Conservation (phyloP, 2,797 vertebrate genomes). For the Sebastolobus alascanus region DNA sequence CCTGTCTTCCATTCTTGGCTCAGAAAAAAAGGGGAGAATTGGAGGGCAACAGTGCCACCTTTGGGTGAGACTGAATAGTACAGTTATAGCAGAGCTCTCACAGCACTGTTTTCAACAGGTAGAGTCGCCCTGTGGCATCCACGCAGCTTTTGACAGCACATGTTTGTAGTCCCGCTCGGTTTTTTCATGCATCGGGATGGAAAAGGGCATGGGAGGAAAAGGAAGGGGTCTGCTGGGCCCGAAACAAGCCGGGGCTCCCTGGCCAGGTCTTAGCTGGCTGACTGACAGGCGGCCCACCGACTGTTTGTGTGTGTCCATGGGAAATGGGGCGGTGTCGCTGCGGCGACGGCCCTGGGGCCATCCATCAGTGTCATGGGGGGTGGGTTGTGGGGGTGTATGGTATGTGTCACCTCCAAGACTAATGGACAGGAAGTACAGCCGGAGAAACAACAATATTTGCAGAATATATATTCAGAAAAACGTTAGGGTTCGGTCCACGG, state of each 20-base stretch:
- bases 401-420: constrained; percentile 87
- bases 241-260: constrained; percentile 71
- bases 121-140: constrained; percentile 34
- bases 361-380: constrained; percentile 87
- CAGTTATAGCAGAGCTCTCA: constrained; percentile 32
- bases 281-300: constrained; percentile 79
- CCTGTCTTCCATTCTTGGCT: constrained; percentile 20
- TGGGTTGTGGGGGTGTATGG: constrained; percentile 63
- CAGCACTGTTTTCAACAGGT: constrained; percentile 20
- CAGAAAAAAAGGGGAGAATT: constrained; percentile 33
- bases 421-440: constrained; percentile 90
- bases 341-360: constrained; percentile 81
- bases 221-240: constrained; percentile 42
- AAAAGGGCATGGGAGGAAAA: constrained; percentile 43
- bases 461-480: constrained; percentile 84
- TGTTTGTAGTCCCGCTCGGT: constrained; percentile 45
- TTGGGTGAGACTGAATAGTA: constrained; percentile 67
- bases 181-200: constrained; percentile 24
- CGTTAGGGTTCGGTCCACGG: constrained; percentile 40
- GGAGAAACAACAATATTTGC: constrained; percentile 89
- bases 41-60: constrained; percentile 84
- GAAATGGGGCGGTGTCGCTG: constrained; percentile 84
- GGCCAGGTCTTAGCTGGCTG: constrained; percentile 66
- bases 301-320: constrained; percentile 88
- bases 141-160: constrained; percentile 44